phyloP scores from a whole-genome alignment of 1,140 invertebrate genomes.

The Drosophila repleta region DNA sequence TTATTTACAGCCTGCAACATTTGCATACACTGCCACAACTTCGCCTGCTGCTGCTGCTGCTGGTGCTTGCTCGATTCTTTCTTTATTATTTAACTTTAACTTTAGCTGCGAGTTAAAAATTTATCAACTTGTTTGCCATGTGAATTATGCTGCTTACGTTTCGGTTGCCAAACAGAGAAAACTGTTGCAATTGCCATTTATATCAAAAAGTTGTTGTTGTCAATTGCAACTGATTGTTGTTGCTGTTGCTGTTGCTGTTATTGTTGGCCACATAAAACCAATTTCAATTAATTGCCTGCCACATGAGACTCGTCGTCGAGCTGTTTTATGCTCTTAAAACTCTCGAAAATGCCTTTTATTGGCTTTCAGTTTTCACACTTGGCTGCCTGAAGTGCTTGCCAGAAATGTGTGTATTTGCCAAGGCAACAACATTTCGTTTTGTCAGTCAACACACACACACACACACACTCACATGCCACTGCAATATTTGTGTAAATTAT shows the following conservation, averaged over 20 bases:
- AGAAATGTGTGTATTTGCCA: conserved; percentile 31
- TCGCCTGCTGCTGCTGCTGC: conserved; percentile 6
- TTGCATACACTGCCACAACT: conserved; percentile 28
- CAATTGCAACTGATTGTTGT: conserved; percentile 20
- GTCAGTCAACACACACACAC: conserved; percentile 6
- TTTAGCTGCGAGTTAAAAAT: conserved; percentile 53
- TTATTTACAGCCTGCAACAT: conserved; percentile 75
- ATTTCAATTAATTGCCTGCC: conserved; percentile 67
- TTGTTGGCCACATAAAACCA: conserved; percentile 33
- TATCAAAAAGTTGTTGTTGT: conserved; percentile 31
- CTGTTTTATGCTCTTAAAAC: conserved; percentile 28
- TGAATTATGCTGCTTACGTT: conserved; percentile 52
- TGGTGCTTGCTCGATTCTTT: neutral
- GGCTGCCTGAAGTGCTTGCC: conserved; percentile 13
- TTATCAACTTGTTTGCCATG: conserved; percentile 29
- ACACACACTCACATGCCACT: neutral
- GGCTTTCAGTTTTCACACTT: conserved; percentile 50
- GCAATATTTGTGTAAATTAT: conserved; percentile 16
- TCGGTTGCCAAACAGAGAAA: conserved; percentile 1
- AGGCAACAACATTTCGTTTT: conserved; percentile 23
- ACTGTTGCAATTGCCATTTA: conserved; percentile 61
- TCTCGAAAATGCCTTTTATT: conserved; percentile 44
- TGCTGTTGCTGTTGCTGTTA: conserved; percentile 2
- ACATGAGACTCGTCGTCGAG: conserved; percentile 27
- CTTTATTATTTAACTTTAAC: conserved; percentile 25